These are phyloP conservation scores for Mohoua ochrocephala DNA, from an alignment of 2,113 vertebrate genomes.

Conservation along the genomic window DNA sequence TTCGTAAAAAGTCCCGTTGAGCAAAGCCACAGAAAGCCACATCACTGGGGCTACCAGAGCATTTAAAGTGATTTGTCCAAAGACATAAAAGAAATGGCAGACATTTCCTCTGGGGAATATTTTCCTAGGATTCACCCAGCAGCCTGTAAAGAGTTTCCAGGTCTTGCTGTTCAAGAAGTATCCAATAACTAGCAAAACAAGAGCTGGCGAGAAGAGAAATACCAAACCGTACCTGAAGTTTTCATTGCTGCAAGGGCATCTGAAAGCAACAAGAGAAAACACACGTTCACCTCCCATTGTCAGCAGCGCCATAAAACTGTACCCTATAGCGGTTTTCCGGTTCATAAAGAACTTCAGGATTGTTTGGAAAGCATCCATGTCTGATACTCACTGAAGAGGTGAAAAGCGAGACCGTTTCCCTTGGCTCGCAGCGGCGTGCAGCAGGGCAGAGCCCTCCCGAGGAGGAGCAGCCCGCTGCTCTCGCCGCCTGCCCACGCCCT, in stretches of 20 bases:
- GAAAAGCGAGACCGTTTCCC: not conserved
- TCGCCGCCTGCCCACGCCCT: not conserved
- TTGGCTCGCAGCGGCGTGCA: not conserved
- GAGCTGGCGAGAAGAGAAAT: conserved; percentile 86
- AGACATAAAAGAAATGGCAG: conserved; percentile 57
- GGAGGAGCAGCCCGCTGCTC: not conserved
- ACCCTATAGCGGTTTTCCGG: conserved; percentile 86
- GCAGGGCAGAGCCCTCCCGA: conserved; percentile 2
- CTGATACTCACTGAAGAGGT: not conserved
- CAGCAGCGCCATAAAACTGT: conserved; percentile 88
- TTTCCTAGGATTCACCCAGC: conserved; percentile 79
- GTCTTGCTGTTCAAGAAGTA: conserved; percentile 81
- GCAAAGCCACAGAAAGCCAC: conserved; percentile 91
- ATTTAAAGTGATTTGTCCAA: conserved; percentile 68
- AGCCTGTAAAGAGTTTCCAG: conserved; percentile 90
- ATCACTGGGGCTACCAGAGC: conserved; percentile 85
- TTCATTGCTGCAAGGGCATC: conserved; percentile 88
- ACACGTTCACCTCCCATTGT: conserved; percentile 86
- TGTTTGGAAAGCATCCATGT: conserved; percentile 83
- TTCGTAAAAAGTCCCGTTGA: conserved; percentile 90
- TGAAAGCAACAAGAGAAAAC: conserved; percentile 89
- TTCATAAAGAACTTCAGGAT: conserved; percentile 82
- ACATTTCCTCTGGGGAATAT: conserved; percentile 58
- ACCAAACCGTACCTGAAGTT: conserved; percentile 83
- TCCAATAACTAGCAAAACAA: conserved; percentile 81